Base-by-base conservation (phyloP, 1,140 invertebrate genomes). In the Adoxophyes honmai region DNA sequence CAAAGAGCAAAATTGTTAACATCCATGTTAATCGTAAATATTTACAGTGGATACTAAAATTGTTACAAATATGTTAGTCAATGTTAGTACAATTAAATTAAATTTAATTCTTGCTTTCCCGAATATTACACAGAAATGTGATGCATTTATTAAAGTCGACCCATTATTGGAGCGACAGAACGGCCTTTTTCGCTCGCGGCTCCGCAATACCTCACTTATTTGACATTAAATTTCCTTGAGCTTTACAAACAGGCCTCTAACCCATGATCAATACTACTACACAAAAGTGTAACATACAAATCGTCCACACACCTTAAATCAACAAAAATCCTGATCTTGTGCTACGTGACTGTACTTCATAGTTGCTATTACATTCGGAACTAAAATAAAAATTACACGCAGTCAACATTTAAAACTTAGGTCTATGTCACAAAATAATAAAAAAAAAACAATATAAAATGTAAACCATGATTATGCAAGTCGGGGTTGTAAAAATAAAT, bases 41-140 rank as follows among this genome's bases (percentile, higher is more conserved):
- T 78, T 73, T 78, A 78, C 75, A 78, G 64, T 67, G 63, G 66
- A 66, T 62, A 21, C 69, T 76, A 68, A 42, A 53, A 34, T 54
- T 44, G 38, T 60, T 55, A 61, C 4, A 59, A 34, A 42, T 59
- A 55, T 48, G 52, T 62, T 58, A 63, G 37, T 64, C 56, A 48
- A 62, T 15, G 52, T 62, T 62, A 62, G 55, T 57, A 48, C 42
- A 55, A 57, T 58, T 53, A 61, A 53, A 48, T 14, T 51, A 16
- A 35, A 54, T 21, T 54, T 13, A 35, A 44, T 44, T 59, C 51
- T 7, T 14, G 42, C 11, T 48, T 28, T 48, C 21, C 42, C n/a
- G 21, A 11, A 21, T 21, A 5, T 48, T 28, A 48, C 42, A 48
- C 18, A 28, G 42, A 48, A 48, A 33, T 18, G 21, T 33, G n/a